Base-by-base conservation (phyloP, 2,888 invertebrate genomes). In the Thelaira solivaga region DNA sequence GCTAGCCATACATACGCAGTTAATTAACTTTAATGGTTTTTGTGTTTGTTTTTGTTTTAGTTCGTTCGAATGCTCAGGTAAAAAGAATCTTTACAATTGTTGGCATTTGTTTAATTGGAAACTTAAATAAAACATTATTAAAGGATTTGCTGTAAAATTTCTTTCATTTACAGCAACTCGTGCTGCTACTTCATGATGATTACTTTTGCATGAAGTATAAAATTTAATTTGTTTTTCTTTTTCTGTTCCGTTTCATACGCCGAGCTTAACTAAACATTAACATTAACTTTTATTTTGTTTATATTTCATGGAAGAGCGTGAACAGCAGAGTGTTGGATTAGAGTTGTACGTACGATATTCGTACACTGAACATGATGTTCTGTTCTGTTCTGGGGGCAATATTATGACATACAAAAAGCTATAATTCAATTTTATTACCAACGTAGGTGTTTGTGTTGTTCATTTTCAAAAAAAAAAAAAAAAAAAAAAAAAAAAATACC, bases 351-450 rank as follows among this genome's bases (percentile, higher is more conserved):
- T n/a, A n/a, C n/a, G n/a, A n/a, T n/a, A n/a, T n/a, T n/a, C n/a
- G n/a, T n/a, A n/a, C n/a, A n/a, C n/a, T n/a, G n/a, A n/a, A n/a
- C n/a, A n/a, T n/a, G n/a, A n/a, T n/a, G n/a, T n/a, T n/a, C n/a
- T n/a, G n/a, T n/a, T n/a, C n/a, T n/a, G n/a, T n/a, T n/a, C n/a
- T n/a, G 8, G 49, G 22, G 61, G 16, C 45, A 29, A 26, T 36
- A 68, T 59, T 68, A 68, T 68, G 57, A 49, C 41, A 59, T 49
- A 47, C 61, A 65, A 82, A 85, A 83, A 84, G 83, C 83, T 85
- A 86, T 86, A 87, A 87, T 85, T 86, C 86, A 86, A 87, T 86
- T 87, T 86, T 86, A 86, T 86, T 86, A 84, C 86, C 82, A 85
- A 84, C 85, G 84, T n/a, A 78, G 75, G 78, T 74, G 78, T 84